These are phyloP conservation scores for Hermaeophaga mercurialis DNA, from an alignment of 2,888 invertebrate genomes.

Conservation along the genomic window DNA sequence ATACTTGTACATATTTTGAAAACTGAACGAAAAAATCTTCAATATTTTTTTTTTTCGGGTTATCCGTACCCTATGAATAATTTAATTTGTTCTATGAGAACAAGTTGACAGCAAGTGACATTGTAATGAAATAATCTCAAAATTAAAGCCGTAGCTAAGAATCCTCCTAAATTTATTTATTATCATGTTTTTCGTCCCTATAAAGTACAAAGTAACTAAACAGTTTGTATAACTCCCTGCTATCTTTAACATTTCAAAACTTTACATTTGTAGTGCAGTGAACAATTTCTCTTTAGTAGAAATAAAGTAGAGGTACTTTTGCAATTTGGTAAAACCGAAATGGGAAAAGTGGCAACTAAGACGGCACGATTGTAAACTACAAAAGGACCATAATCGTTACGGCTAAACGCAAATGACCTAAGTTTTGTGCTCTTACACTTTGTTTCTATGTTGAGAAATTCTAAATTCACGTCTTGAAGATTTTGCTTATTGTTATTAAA, in stretches of 20 bases:
- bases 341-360: conserved; percentile 16
- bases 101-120: too few relatives aligned
- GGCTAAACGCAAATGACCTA: conserved; percentile 40
- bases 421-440: conserved; percentile 33
- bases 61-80: too few relatives aligned
- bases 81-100: too few relatives aligned
- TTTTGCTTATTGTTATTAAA: conserved; percentile 5
- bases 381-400: conserved; percentile 37
- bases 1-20: too few relatives aligned
- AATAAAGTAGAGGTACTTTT: conserved; percentile 14
- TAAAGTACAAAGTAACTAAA: too few relatives aligned
- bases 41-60: too few relatives aligned
- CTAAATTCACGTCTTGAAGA: conserved; percentile 12
- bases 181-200: too few relatives aligned
- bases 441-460: conserved; percentile 19
- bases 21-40: too few relatives aligned
- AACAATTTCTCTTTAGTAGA: conserved; percentile 5
- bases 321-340: conserved; percentile 12
- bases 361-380: conserved; percentile 17
- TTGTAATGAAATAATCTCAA: too few relatives aligned
- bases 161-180: too few relatives aligned
- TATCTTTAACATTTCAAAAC: background rate
- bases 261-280: conserved; percentile 2
- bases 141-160: too few relatives aligned
- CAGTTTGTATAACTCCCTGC: too few relatives aligned